Base-by-base conservation (phyloP, 2,888 invertebrate species). In the Dexiosoma caninum region DNA sequence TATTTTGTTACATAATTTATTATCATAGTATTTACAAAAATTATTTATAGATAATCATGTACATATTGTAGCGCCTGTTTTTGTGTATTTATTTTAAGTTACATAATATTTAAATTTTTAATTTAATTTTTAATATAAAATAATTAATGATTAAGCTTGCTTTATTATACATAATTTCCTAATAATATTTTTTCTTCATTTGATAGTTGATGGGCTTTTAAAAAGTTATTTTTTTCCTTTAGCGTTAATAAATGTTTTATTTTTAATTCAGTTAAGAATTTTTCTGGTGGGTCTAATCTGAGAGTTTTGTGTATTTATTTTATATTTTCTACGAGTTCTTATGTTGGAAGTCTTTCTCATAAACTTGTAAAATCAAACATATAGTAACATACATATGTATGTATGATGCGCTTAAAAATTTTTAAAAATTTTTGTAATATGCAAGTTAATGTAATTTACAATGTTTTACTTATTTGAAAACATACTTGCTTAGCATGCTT, bases 11-110 rank as follows among this genome's bases (percentile, higher is more conserved):
- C 10, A 35, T 42, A 30, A 59, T 69, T 42, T 6, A 55, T 44
- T 53, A n/a, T 59, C n/a, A 21, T 66, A 42, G 32, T 78, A 76
- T 81, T 66, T 81, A 84, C 79, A 78, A 83, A 83, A 72, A 66
- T 76, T 72, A 67, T 84, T 85, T 83, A 84, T 84, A 81, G 69
- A 71, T 84, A 84, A 84, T 87, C 87, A 87, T 87, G 87, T 87
- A 87, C 87, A 85, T 84, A 83, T 86, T 84, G 87, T 87, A 87
- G 86, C 87, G 87, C 87, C 85, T 84, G 84, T 83, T 85, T 69
- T 72, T 78, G 66, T 67, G 51, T 81, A 62, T 70, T 59, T 55
- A 75, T 42, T 76, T 70, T 53, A 53, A 64, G 46, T 75, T 49
- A 27, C 42, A 32, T 70, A 32, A 57, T 77, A 40, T 62, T 57